Evolutionary conservation across 2,797 vertebrate genomes (phyloP).

Genomic region (Nothura maculosa): DNA sequence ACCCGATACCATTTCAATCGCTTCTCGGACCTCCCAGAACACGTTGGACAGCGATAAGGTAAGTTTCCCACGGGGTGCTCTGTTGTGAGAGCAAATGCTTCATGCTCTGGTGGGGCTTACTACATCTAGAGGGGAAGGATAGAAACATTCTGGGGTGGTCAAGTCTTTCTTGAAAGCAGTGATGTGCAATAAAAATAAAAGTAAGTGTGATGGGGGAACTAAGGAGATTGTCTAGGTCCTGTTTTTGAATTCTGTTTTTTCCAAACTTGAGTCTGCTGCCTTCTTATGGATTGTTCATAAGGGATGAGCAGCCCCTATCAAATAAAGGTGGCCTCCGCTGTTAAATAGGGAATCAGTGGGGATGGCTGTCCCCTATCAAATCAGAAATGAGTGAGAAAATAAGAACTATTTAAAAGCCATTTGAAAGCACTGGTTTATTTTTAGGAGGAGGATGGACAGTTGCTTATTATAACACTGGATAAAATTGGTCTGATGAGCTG

Average conservation of each 20-base stretch:
- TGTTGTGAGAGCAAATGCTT: background rate
- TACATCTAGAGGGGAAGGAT: accelerated
- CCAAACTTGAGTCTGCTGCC: background rate
- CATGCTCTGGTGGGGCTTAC: background rate
- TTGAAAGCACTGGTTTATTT: background rate
- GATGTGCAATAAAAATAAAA: background rate
- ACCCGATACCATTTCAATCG: slow-evolving; percentile 97
- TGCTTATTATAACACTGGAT: background rate
- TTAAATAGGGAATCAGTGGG: too few species aligned
- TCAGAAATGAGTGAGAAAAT: background rate
- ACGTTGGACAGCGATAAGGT: slow-evolving; percentile 99
- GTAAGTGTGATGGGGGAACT: background rate
- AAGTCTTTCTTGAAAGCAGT: background rate
- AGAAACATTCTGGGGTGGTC: background rate
- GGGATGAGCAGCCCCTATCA: too few species aligned
- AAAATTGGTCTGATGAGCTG: background rate
- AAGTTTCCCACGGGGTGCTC: background rate
- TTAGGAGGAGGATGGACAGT: background rate
- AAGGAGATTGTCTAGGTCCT: background rate
- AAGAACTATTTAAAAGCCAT: background rate
- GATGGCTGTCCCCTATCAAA: too few species aligned
- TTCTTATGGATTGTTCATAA: background rate
- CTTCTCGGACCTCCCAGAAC: slow-evolving; percentile 98
- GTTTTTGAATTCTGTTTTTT: background rate
- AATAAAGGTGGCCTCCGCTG: too few species aligned